Percentiles rank a stretch among this genome's conserved stretches.
Evolutionary conservation across 2,113 vertebrate species (phyloP).

Genomic region (Pogonocichla stellata): DNA sequence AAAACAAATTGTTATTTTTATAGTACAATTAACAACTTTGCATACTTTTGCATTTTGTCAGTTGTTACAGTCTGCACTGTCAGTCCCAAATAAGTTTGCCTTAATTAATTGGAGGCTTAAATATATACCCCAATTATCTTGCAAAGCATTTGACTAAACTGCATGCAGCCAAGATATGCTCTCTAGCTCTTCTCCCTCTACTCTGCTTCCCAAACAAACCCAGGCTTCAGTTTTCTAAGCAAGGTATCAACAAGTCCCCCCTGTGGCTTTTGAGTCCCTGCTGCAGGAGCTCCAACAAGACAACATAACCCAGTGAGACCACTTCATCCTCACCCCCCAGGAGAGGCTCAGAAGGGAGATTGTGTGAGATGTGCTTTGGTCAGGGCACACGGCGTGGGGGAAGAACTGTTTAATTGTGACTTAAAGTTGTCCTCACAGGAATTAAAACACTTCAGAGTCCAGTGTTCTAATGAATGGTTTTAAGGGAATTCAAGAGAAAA

Average conservation of each 20-base stretch:
- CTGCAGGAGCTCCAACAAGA: neutral
- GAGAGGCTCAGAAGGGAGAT: neutral
- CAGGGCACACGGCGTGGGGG: fast-evolving
- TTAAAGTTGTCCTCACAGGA: neutral
- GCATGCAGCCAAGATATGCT: neutral
- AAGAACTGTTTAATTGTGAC: neutral
- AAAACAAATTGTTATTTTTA: neutral
- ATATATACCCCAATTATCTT: neutral
- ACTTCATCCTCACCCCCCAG: neutral
- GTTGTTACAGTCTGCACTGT: neutral
- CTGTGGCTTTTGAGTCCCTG: neutral
- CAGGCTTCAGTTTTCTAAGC: neutral
- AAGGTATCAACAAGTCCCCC: neutral
- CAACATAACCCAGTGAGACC: neutral
- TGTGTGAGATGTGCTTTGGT: neutral
- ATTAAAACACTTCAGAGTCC: neutral
- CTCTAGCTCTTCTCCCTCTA: neutral
- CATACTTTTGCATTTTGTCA: neutral
- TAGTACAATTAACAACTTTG: neutral
- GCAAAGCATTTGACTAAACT: neutral
- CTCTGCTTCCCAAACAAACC: neutral
- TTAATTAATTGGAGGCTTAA: neutral
- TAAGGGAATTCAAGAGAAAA: neutral
- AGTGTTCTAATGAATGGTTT: neutral
- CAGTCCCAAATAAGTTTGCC: neutral